phyloP scores from a whole-genome alignment of 2,113 vertebrate species.

The Crotalus helleri region DNA sequence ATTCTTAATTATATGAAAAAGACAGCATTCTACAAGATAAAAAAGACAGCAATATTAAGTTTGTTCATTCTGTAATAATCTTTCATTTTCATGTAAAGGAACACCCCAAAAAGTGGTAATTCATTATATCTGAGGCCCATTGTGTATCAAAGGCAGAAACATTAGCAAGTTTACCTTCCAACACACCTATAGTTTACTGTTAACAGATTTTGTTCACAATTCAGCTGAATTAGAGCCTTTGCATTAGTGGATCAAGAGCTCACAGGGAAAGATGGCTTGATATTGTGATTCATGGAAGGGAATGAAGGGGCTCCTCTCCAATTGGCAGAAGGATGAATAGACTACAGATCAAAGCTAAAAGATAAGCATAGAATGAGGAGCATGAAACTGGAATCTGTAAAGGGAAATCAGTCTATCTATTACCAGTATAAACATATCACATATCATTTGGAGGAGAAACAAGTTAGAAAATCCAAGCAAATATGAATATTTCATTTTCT shows the following conservation, averaged over 20 bases:
- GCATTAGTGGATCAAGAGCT: background rate
- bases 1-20: background rate
- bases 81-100: background rate
- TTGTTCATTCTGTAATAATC: fast-evolving
- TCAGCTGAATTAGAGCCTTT: background rate
- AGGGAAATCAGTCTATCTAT: background rate
- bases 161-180: constrained; percentile 54
- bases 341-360: constrained; percentile 50
- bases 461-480: background rate
- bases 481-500: background rate
- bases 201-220: constrained; percentile 73
- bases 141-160: constrained; percentile 71
- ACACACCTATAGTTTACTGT: constrained; percentile 42
- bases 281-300: background rate
- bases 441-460: background rate
- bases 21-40: background rate
- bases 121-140: constrained; percentile 50
- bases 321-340: constrained; percentile 35
- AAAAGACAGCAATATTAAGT: background rate
- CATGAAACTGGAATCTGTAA: background rate
- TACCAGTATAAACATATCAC: background rate
- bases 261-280: constrained; percentile 53
- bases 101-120: background rate
- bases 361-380: constrained; percentile 19
- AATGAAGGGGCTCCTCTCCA: constrained; percentile 4